Evolutionary conservation across 2,888 invertebrate genomes (phyloP).

Genomic region (Ectropis crepuscularia): DNA sequence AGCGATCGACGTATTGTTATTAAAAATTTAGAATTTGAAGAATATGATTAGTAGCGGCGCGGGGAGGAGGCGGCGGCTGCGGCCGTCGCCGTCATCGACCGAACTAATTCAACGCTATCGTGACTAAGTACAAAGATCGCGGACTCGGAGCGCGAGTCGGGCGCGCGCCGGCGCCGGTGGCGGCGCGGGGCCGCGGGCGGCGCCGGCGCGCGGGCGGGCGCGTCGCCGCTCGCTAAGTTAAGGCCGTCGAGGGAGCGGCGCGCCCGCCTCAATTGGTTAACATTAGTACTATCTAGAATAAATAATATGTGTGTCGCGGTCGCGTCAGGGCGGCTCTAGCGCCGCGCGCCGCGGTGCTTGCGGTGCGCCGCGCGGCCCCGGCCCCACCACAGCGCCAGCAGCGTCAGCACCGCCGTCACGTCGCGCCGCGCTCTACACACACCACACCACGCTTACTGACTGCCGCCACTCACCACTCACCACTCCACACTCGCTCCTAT

Average conservation of each 20-base stretch:
- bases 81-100: slow-evolving; percentile 37
- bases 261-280: slow-evolving; percentile 77
- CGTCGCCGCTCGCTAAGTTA: slow-evolving; percentile 64
- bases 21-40: slow-evolving; percentile 73
- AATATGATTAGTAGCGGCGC: slow-evolving; percentile 56
- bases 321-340: slow-evolving; percentile 81
- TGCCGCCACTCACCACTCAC: no score
- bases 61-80: slow-evolving; percentile 42
- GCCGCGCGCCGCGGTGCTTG: slow-evolving; percentile 85
- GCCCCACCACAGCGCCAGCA: slow-evolving; percentile 72
- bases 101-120: slow-evolving; percentile 35
- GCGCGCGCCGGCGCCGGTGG: slow-evolving; percentile 56
- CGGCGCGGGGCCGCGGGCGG: slow-evolving; percentile 54
- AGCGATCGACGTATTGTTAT: slow-evolving; percentile 72
- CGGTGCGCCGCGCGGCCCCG: slow-evolving; percentile 75
- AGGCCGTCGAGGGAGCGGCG: slow-evolving; percentile 63
- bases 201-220: slow-evolving; percentile 60
- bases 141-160: slow-evolving; percentile 47
- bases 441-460: neutral
- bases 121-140: slow-evolving; percentile 41
- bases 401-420: slow-evolving; percentile 62
- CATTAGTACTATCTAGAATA: slow-evolving; percentile 83
- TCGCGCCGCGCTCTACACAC: slow-evolving; percentile 63
- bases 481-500: neutral
- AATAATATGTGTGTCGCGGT: slow-evolving; percentile 58